phyloP scores from a whole-genome alignment of 2,797 vertebrate species.

The Mastacembelus armatus region DNA sequence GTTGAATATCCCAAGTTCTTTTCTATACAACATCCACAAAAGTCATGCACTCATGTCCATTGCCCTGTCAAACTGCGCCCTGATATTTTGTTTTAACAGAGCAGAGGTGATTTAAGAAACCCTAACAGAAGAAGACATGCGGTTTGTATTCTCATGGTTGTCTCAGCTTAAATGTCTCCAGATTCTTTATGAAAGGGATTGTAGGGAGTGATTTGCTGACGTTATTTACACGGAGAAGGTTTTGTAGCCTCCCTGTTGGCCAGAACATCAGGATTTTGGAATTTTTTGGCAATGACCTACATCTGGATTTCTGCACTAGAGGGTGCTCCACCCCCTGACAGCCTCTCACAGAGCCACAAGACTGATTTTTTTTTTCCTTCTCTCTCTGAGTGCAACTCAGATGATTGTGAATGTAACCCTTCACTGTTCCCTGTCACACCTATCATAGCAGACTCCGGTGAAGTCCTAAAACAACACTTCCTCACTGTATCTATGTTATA shows the following conservation, averaged over 20 bases:
- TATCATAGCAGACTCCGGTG: constrained; percentile 46
- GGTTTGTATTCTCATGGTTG: constrained; percentile 84
- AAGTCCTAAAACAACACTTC: constrained; percentile 66
- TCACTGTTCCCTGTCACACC: constrained; percentile 61
- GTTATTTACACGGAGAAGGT: constrained; percentile 83
- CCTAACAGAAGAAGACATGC: constrained; percentile 82
- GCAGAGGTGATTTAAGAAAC: constrained; percentile 78
- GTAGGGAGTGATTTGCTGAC: constrained; percentile 80
- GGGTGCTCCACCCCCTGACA: constrained; percentile 71
- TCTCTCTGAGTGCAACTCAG: constrained; percentile 28
- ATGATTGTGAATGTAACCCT: constrained; percentile 46
- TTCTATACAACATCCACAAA: constrained; percentile 34
- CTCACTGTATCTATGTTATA: constrained; percentile 42
- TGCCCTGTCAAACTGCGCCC: constrained; percentile 72
- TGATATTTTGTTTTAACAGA: constrained; percentile 75
- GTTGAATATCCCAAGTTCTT: constrained; percentile 36
- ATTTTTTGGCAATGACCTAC: constrained; percentile 86
- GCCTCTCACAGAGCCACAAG: constrained; percentile 64
- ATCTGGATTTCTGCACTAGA: constrained; percentile 85
- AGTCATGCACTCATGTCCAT: constrained; percentile 54
- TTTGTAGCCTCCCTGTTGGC: constrained; percentile 81
- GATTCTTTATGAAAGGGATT: constrained; percentile 79
- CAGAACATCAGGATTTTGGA: constrained; percentile 83
- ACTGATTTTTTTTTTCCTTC: constrained; percentile 43
- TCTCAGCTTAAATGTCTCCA: constrained; percentile 84